Evolutionary conservation across 1,140 invertebrate species (phyloP).

Genomic region (Chymomyza costata): DNA sequence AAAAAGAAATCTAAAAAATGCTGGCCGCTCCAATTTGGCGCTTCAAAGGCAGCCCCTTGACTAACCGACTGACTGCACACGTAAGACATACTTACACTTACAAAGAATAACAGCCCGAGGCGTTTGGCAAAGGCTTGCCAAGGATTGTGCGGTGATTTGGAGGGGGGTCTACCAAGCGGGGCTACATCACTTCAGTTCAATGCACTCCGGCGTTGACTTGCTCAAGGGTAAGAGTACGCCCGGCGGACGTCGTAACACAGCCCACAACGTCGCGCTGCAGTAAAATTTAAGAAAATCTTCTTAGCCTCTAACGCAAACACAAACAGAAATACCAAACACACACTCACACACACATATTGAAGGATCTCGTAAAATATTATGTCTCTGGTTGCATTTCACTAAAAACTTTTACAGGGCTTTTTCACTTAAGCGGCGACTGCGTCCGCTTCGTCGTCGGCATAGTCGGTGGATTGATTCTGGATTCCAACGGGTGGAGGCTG

Average conservation of each 20-base stretch:
- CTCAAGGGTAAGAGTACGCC: conserved; percentile 1
- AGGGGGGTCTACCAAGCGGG: conserved; percentile 4
- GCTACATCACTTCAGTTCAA: conserved; percentile 34
- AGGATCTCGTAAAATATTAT: neutral
- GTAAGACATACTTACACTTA: conserved; percentile 36
- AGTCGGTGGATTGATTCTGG: conserved; percentile 4
- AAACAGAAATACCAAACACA: conserved; percentile 5
- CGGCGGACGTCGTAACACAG: no score
- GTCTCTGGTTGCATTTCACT: conserved; percentile 38
- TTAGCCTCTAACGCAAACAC: conserved; percentile 33
- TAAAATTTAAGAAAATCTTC: conserved; percentile 62
- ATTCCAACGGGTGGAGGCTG: conserved; percentile 12
- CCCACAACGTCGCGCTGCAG: conserved; percentile 28
- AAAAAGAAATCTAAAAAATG: no score
- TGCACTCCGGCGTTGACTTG: conserved; percentile 35
- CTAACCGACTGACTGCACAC: neutral
- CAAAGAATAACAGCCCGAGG: conserved; percentile 33
- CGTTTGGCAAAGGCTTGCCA: conserved; percentile 46
- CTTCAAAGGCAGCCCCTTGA: neutral
- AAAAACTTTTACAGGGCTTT: conserved; percentile 50
- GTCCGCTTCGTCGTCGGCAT: conserved; percentile 3
- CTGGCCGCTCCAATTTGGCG: no score
- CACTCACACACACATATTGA: conserved; percentile 5
- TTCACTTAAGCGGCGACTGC: no score
- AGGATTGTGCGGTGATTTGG: conserved; percentile 37